Conservation (phyloP, 1,140 invertebrate genomes). For the Drosophila kurseongensis region DNA sequence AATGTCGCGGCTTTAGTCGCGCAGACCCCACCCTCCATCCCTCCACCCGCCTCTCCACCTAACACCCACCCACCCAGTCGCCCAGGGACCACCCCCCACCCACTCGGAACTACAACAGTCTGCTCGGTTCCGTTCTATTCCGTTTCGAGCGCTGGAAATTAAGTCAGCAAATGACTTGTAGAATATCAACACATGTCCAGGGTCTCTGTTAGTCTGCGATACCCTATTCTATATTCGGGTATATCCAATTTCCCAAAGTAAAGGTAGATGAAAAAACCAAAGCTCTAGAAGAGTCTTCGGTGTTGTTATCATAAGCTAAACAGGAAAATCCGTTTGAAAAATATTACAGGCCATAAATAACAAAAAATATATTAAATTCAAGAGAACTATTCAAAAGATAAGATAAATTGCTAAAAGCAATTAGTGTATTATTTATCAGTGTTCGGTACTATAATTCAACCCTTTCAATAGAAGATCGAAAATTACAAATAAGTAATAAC, state of each 20-base stretch:
- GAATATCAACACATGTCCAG: conserved; percentile 66
- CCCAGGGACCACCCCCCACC: neutral
- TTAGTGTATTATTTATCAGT: neutral
- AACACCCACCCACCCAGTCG: conserved; percentile 1
- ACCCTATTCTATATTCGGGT: neutral
- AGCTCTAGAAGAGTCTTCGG: neutral
- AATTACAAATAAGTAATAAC: neutral
- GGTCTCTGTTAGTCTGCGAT: conserved; percentile 11
- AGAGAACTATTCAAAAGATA: neutral
- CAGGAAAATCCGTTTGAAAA: neutral
- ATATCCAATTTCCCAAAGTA: neutral
- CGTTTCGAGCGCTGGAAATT: conserved; percentile 71
- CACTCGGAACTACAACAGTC: conserved; percentile 25
- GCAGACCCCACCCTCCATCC: conserved; percentile 3
- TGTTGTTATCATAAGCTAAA: neutral
- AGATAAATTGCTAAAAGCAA: conserved; percentile 1
- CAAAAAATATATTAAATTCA: neutral
- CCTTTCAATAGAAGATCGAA: neutral
- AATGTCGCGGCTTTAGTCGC: conserved; percentile 42
- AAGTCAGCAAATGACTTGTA: conserved; percentile 84
- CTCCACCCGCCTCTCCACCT: neutral
- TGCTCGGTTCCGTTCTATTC: conserved; percentile 53
- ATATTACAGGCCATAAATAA: conserved; percentile 1
- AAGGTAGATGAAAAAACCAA: too few relatives aligned
- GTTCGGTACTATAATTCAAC: neutral